Conservation (phyloP, 2,113 vertebrate species). For the Willisornis vidua region DNA sequence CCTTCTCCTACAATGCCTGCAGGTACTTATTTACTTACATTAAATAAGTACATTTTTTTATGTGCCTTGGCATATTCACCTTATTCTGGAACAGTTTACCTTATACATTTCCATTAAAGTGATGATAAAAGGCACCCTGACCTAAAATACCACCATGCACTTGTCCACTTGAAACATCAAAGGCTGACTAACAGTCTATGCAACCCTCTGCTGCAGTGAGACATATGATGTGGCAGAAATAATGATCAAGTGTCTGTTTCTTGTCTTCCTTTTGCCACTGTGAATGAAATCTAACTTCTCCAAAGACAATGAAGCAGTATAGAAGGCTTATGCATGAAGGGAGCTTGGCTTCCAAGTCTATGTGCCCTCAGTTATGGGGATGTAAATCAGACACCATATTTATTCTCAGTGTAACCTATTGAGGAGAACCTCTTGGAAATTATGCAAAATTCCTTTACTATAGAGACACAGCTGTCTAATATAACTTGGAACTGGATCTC, state of each 20-base stretch:
- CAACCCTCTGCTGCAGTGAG: not conserved
- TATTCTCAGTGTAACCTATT: not conserved
- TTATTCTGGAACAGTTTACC: not conserved
- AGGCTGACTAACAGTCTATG: not conserved
- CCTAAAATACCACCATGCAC: not conserved
- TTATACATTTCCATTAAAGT: not conserved
- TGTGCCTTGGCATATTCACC: not conserved
- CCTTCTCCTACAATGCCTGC: not conserved
- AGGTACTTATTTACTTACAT: not conserved
- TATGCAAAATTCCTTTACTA: not conserved
- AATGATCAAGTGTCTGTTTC: constrained; percentile 24
- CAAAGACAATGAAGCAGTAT: not conserved
- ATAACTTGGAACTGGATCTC: not conserved
- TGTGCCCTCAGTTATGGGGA: not conserved
- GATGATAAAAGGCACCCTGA: constrained; percentile 1
- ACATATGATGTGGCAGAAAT: constrained; percentile 1
- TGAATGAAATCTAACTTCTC: constrained; percentile 19
- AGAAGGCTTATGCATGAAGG: not conserved
- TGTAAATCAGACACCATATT: not conserved
- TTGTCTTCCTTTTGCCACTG: not conserved
- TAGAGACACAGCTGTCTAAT: not conserved
- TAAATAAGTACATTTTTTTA: not conserved
- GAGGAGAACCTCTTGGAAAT: not conserved
- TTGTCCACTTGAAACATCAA: constrained; percentile 39
- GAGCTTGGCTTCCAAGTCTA: not conserved